A percentile compares a stretch with the other conserved stretches of the same genome.
Conservation (phyloP, 2,797 vertebrate species). For the Microhierax caerulescens region DNA sequence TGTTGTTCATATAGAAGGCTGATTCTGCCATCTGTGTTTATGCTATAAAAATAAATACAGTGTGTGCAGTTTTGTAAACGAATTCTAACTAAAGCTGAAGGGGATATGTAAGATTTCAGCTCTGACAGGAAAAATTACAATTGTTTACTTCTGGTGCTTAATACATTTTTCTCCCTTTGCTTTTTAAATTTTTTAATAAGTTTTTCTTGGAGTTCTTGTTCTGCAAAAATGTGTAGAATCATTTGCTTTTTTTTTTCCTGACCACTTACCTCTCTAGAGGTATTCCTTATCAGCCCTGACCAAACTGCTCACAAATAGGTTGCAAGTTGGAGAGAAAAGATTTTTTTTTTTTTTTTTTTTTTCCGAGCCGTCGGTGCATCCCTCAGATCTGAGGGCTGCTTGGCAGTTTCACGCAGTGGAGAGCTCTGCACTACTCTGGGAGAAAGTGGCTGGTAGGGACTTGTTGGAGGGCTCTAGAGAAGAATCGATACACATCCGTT, state of each 20-base stretch:
- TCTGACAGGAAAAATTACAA: slow-evolving; percentile 47
- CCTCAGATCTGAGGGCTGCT: neutral
- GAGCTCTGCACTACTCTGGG: neutral
- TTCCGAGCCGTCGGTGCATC: neutral
- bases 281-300: neutral
- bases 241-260: neutral
- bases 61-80: slow-evolving; percentile 40
- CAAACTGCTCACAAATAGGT: neutral
- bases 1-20: slow-evolving; percentile 40
- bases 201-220: slow-evolving; percentile 2
- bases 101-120: slow-evolving; percentile 18
- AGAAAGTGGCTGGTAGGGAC: neutral
- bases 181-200: neutral
- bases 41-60: slow-evolving; percentile 56
- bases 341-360: neutral
- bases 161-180: neutral
- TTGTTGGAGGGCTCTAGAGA: neutral
- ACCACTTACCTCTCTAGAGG: neutral
- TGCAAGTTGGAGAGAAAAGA: neutral
- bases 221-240: neutral
- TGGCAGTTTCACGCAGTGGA: neutral
- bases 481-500: neutral
- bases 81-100: slow-evolving; percentile 28
- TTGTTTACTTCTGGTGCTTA: slow-evolving; percentile 35
- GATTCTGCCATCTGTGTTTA: slow-evolving; percentile 61